Conservation (phyloP, 1,140 invertebrate species). For the Anastrepha ludens region DNA sequence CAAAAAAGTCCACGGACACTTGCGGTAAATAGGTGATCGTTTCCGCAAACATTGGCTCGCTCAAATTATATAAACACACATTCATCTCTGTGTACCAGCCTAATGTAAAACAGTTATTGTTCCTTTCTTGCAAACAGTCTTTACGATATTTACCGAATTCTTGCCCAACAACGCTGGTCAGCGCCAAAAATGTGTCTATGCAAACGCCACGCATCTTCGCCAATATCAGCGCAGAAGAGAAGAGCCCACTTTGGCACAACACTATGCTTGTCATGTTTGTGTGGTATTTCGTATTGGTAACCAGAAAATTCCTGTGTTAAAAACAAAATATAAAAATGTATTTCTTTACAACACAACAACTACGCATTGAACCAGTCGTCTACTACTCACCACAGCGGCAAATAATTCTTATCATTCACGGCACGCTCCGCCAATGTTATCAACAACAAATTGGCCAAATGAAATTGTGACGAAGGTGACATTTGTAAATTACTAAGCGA, state of each 20-base stretch:
- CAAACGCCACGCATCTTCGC: constrained; percentile 71
- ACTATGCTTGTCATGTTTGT: constrained; percentile 74
- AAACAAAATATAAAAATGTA: constrained; percentile 9
- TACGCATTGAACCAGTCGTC: neutral
- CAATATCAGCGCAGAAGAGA: constrained; percentile 69
- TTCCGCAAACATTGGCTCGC: constrained; percentile 71
- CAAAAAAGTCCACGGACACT: constrained; percentile 71
- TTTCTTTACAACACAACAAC: neutral
- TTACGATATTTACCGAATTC: constrained; percentile 66
- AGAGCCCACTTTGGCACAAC: constrained; percentile 71
- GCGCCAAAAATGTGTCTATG: constrained; percentile 70
- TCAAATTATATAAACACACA: constrained; percentile 72
- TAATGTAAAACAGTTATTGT: constrained; percentile 55
- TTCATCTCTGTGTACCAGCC: constrained; percentile 73
- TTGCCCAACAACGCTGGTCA: constrained; percentile 72
- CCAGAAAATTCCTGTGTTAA: constrained; percentile 70
- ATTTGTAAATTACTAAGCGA: constrained; percentile 70
- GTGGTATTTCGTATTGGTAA: constrained; percentile 71
- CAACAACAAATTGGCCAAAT: constrained; percentile 72
- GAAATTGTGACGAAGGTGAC: constrained; percentile 73
- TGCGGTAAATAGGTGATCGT: constrained; percentile 70
- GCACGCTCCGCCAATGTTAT: constrained; percentile 71
- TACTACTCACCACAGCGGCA: constrained; percentile 68
- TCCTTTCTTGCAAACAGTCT: constrained; percentile 19
- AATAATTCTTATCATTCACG: constrained; percentile 72